Base-by-base conservation (phyloP, 2,113 vertebrate species). In the Cinclus cinclus region DNA sequence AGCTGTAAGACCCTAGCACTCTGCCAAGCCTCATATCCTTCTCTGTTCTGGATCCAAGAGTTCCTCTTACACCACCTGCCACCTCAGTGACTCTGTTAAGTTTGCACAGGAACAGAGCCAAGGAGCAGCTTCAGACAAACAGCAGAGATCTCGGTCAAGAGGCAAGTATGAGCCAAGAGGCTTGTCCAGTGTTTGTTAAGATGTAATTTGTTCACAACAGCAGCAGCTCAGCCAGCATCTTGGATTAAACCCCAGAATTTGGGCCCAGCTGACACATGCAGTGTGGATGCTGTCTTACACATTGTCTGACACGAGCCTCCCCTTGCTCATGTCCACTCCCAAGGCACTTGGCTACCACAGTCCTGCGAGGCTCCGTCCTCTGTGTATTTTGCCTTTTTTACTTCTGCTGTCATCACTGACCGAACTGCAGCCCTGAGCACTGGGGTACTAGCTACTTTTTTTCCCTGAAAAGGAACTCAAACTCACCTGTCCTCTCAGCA, bases 21-120 rank as follows among this genome's bases (percentile, higher is more conserved):
- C 81, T 67, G 91, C 87, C 68, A 91, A 70, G 60, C 30, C 28
- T 91, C 47, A 13, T 3, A 33, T 89, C 73, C 46, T 49, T 49
- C 62, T 77, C 63, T 81, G 62, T 42, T 53, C 73, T 67, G 68
- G 21, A 74, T 87, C 87, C 89, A 65, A 91, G 55, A 76, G 21
- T 28, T 71, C 44, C 60, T 67, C 69, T 83, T 30, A 35, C 52
- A 84, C 56, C 89, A 87, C 69, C 93, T 82, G 95, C 87, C 86
- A 76, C 62, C 89, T 33, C 37, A 87, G 79, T 31, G 50, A 44
- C 35, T 78, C 64, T 22, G 60, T 8, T 59, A 78, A 92, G 62
- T 88, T 70, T 85, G 79, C 63, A 88, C 56, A 63, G 89, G 81
- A 89, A 50, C 44, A 69, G 49, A 88, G 91, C 87, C 93, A 96